Conservation (phyloP, 1,140 invertebrate species). For the Polypedilum vanderplanki region DNA sequence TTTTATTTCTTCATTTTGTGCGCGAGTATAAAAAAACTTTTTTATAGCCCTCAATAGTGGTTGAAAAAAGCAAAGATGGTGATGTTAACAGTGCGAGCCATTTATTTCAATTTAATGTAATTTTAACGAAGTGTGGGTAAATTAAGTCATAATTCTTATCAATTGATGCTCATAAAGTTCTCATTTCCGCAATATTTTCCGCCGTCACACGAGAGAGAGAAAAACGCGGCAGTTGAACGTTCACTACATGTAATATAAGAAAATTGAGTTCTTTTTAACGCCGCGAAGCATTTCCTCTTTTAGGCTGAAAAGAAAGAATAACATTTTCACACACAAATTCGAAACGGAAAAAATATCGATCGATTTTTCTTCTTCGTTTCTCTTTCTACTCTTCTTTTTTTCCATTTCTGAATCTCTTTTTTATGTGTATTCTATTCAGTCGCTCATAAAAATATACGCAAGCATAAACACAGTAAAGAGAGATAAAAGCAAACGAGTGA, state of each 20-base stretch:
- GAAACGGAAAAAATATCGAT: constrained; percentile 25
- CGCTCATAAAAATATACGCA: constrained; percentile 27
- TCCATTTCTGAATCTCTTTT: constrained; percentile 8
- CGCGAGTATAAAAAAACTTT: not conserved
- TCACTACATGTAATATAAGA: not conserved
- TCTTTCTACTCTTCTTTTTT: not conserved
- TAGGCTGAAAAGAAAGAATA: too few species aligned
- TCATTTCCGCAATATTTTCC: not conserved
- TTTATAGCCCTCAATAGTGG: not conserved
- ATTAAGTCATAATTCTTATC: not conserved
- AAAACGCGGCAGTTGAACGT: not conserved
- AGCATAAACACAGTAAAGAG: constrained; percentile 22
- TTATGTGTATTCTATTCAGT: constrained; percentile 26
- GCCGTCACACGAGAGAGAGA: too few species aligned
- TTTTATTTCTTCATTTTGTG: not conserved
- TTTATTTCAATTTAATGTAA: not conserved
- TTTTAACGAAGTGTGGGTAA: not conserved
- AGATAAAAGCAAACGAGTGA: not conserved
- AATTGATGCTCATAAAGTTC: not conserved
- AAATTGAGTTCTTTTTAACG: constrained; percentile 19
- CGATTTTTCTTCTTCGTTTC: not conserved
- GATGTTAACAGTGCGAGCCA: not conserved
- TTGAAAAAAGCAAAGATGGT: too few species aligned
- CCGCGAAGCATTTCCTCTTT: constrained; percentile 9
- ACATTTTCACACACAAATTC: not conserved